Conservation (phyloP, 53 echinoderm and acorn worm species). For the Echinarachnius parma region DNA sequence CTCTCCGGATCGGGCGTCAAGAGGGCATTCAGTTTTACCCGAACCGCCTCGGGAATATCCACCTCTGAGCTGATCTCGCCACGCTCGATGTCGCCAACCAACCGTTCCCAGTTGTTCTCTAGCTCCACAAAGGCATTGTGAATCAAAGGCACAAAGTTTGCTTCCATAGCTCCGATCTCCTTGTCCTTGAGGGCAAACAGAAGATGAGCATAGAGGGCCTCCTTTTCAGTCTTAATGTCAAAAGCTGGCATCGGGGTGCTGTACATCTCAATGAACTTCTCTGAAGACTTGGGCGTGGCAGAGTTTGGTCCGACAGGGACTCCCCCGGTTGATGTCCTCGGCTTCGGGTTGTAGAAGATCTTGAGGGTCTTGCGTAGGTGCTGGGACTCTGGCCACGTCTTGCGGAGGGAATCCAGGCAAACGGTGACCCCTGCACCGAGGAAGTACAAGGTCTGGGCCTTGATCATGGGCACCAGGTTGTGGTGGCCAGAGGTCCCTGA, state of each 20-base stretch:
- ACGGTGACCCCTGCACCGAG: slow-evolving; percentile 60
- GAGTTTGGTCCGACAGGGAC: slow-evolving; percentile 85
- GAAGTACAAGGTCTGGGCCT: slow-evolving; percentile 66
- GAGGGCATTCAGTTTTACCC: slow-evolving; percentile 44
- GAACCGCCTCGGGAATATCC: slow-evolving; percentile 57
- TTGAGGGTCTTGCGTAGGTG: slow-evolving; percentile 82
- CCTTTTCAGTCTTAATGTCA: slow-evolving; percentile 71
- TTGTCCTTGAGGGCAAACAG: slow-evolving; percentile 81
- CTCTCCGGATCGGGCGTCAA: slow-evolving; percentile 73
- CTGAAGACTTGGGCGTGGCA: slow-evolving; percentile 76
- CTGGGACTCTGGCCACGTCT: slow-evolving; percentile 58
- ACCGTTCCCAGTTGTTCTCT: slow-evolving; percentile 64
- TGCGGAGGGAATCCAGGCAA: slow-evolving; percentile 61
- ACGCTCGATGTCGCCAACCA: slow-evolving; percentile 70
- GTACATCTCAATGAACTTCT: slow-evolving; percentile 59
- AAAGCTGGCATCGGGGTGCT: slow-evolving; percentile 77
- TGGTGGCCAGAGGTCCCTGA: slow-evolving; percentile 87
- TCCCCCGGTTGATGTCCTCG: slow-evolving; percentile 63
- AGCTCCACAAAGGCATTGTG: slow-evolving; percentile 75
- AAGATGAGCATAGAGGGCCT: slow-evolving; percentile 77
- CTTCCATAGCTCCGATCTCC: slow-evolving; percentile 74
- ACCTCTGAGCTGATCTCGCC: slow-evolving; percentile 58
- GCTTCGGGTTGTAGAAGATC: slow-evolving; percentile 51
- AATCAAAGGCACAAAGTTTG: slow-evolving; percentile 86
- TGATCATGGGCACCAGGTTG: slow-evolving; percentile 81